Evolutionary conservation across 2,888 invertebrate genomes (phyloP).

Genomic region (Thyatira batis): DNA sequence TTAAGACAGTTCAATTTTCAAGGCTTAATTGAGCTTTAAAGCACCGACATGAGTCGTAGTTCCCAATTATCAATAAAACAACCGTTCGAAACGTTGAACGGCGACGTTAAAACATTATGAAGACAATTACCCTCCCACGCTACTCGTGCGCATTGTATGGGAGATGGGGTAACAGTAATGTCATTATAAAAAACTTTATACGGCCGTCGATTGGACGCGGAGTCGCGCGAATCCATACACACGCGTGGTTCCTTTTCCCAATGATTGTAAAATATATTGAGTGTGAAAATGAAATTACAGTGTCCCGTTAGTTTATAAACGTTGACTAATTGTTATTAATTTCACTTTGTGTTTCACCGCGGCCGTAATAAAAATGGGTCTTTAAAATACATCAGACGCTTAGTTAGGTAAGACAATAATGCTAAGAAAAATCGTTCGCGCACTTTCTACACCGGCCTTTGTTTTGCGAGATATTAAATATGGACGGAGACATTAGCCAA

Average conservation of each 20-base stretch:
- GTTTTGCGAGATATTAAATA: neutral
- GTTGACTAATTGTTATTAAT: slow-evolving; percentile 1
- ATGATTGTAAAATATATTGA: slow-evolving; percentile 11
- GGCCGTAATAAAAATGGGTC: neutral
- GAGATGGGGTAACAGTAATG: slow-evolving; percentile 33
- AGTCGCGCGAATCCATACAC: slow-evolving; percentile 18
- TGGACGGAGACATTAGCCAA: neutral
- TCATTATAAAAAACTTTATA: slow-evolving; percentile 27
- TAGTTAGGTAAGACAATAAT: neutral
- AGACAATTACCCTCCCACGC: slow-evolving; percentile 23
- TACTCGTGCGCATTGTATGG: slow-evolving; percentile 21
- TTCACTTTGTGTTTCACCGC: neutral
- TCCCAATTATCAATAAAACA: slow-evolving; percentile 56
- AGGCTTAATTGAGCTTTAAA: slow-evolving; percentile 61
- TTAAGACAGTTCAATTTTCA: slow-evolving; percentile 59
- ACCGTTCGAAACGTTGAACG: slow-evolving; percentile 40
- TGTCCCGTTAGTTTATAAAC: neutral
- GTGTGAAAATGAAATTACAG: neutral
- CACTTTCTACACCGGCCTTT: neutral
- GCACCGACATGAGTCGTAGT: slow-evolving; percentile 46
- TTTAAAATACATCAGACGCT: neutral
- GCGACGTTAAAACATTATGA: slow-evolving; percentile 29
- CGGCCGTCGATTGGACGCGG: slow-evolving; percentile 11
- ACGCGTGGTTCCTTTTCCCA: neutral
- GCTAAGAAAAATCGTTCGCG: neutral